Percentiles rank a stretch among this genome's conserved stretches.
These are phyloP conservation scores for Dryocosmus kuriphilus DNA, from an alignment of 2,888 invertebrate species.

Conservation along the genomic window DNA sequence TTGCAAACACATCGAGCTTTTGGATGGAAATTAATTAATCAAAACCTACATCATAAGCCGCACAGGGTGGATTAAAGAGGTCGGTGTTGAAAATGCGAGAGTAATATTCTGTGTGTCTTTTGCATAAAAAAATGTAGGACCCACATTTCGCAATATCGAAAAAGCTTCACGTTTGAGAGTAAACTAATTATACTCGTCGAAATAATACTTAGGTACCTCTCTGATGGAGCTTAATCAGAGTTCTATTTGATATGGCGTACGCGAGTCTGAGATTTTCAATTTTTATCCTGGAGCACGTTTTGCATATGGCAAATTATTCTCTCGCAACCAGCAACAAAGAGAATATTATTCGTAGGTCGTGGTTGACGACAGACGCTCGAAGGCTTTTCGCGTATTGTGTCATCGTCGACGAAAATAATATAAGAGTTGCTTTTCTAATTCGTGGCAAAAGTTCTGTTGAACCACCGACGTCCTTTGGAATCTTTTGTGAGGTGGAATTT, in stretches of 20 bases:
- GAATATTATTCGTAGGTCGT: slow-evolving; percentile 39
- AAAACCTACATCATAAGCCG: background rate
- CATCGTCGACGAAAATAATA: slow-evolving; percentile 24
- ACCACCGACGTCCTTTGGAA: slow-evolving; percentile 12
- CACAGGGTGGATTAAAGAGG: background rate
- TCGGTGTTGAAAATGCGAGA: background rate
- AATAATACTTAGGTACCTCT: slow-evolving; percentile 25
- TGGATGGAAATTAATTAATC: background rate
- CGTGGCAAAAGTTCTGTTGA: slow-evolving; percentile 30
- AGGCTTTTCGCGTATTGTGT: slow-evolving; percentile 24
- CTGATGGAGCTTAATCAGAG: slow-evolving; percentile 16
- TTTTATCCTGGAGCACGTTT: slow-evolving; percentile 4
- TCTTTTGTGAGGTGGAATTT: background rate
- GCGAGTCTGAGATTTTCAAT: slow-evolving; percentile 33
- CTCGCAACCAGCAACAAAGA: slow-evolving; percentile 31
- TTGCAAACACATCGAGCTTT: too few species aligned
- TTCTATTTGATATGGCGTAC: slow-evolving; percentile 14
- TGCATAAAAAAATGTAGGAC: background rate
- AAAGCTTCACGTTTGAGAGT: slow-evolving; percentile 9
- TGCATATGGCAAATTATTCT: slow-evolving; percentile 37
- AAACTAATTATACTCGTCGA: slow-evolving; percentile 26
- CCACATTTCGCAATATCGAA: slow-evolving; percentile 10
- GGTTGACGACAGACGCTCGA: slow-evolving; percentile 1
- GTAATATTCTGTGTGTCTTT: background rate
- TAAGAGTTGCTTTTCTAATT: slow-evolving; percentile 19